Evolutionary conservation across 2,888 invertebrate species (phyloP), one percentile per base, ranked within the genome.

Genomic region (Crossocerus cetratus): DNA sequence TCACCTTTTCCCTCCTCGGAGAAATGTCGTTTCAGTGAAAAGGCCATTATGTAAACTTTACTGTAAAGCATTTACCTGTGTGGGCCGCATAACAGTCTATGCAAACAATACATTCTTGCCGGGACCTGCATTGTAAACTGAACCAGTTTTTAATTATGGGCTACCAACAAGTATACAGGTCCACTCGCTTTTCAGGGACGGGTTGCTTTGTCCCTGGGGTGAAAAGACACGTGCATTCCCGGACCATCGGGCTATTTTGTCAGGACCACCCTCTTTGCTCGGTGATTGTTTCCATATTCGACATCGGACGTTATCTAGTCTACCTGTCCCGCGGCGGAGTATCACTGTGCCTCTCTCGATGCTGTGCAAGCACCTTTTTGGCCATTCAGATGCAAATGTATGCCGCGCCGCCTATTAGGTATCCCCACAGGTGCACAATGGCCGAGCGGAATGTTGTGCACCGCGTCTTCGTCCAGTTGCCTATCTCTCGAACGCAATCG

Each of bases 371-470:
- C 78, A 77, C 65, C 80, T 82, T 80, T 78, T 66, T 69, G 67
- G 61, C 72, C 81, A 87, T 88, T 87, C 82, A 85, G 61, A 88
- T 88, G 87, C 83, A 86, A 87, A 87, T 88, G 78, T 65, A 62
- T 71, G 61, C 65, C 75, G 80, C 79, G 81, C 68, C 76, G 80
- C 67, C 83, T 82, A 84, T 85, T 85, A 85, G 82, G 79, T 74
- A 77, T 74, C 72, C 74, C 43, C 80, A 69, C 66, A 74, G 76
- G 71, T 74, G 62, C 62, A 61, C 58, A 54, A 59, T 68, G 59
- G 44, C 66, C 20, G 23, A 58, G 21, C 65, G 69, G 54, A 53
- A 62, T 55, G 59, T 45, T 23, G 67, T 53, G 44, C 55, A 55
- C 66, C 59, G 62, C n/a, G 5, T 14, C 32, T 63, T 21, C 22